Conservation (phyloP, 1,140 invertebrate species). For the Propsilocerus akamusi region DNA sequence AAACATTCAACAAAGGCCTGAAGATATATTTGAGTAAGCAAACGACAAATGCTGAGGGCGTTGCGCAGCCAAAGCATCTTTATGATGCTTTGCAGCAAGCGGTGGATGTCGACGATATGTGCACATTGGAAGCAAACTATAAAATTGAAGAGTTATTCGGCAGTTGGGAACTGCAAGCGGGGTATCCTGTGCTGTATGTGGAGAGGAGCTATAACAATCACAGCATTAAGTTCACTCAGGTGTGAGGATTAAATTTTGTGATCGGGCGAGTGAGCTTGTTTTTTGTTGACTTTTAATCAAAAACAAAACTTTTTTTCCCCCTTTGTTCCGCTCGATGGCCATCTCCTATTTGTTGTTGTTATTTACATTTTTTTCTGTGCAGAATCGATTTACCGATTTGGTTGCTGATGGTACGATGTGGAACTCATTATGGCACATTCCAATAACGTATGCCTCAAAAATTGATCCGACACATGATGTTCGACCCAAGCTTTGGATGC, state of each 20-base stretch:
- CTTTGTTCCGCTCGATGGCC: no score
- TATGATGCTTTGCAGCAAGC: not conserved
- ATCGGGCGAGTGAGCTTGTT: not conserved
- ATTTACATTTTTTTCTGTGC: not conserved
- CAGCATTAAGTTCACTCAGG: not conserved
- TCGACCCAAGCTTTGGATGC: not conserved
- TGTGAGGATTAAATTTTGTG: not conserved
- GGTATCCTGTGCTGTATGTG: not conserved
- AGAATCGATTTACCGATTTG: not conserved
- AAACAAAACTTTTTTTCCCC: not conserved
- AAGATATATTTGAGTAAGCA: not conserved
- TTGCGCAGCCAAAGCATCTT: not conserved
- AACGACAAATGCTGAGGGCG: not conserved
- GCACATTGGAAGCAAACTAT: not conserved
- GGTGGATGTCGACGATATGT: not conserved
- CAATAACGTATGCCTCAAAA: not conserved
- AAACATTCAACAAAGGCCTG: not conserved
- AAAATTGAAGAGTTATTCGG: not conserved
- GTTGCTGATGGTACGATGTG: no score
- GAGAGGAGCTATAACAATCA: not conserved
- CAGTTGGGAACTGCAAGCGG: not conserved
- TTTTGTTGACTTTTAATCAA: not conserved
- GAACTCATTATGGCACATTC: not conserved
- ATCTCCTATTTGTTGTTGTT: no score
- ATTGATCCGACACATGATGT: not conserved